Percentiles rank a stretch among this genome's conserved stretches.
These are phyloP conservation scores for Mastigias papua DNA, from an alignment of 30 jellyfish, hydroid and myxozoan species.

Conservation along the genomic window DNA sequence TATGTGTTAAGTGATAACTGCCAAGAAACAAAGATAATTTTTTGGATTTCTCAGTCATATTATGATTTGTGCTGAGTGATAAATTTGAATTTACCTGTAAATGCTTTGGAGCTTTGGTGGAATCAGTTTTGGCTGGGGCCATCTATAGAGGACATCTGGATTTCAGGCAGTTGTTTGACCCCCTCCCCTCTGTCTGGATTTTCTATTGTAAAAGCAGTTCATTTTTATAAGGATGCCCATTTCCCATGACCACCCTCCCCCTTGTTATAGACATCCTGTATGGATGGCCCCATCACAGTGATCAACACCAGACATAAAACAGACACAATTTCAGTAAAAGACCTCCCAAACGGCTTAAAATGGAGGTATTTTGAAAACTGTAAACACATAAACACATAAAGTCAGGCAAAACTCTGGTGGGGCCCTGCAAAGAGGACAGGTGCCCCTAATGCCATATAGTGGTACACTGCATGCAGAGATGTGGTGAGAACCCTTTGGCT, in stretches of 20 bases:
- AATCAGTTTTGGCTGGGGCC: neutral
- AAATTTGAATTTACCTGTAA: too few relatives aligned
- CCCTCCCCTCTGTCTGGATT: neutral
- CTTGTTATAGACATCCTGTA: neutral
- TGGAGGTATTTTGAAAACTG: neutral
- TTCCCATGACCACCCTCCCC: neutral
- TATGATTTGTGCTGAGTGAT: too few relatives aligned
- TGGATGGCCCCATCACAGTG: neutral
- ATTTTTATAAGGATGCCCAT: neutral
- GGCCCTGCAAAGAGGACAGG: too few relatives aligned
- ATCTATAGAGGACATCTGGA: neutral
- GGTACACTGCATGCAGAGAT: too few relatives aligned
- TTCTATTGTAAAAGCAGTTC: neutral
- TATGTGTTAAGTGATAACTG: too few relatives aligned
- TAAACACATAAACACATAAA: neutral
- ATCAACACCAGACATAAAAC: neutral
- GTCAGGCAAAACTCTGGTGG: neutral
- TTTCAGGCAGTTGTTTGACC: neutral
- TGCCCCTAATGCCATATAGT: too few relatives aligned
- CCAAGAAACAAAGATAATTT: too few relatives aligned
- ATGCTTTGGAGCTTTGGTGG: too few relatives aligned
- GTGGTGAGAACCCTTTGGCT: too few relatives aligned
- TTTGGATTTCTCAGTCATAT: too few relatives aligned
- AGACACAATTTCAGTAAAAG: neutral
- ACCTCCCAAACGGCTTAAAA: neutral